phyloP scores from a whole-genome alignment of 2,797 vertebrate genomes.

The Chrosomus eos region DNA sequence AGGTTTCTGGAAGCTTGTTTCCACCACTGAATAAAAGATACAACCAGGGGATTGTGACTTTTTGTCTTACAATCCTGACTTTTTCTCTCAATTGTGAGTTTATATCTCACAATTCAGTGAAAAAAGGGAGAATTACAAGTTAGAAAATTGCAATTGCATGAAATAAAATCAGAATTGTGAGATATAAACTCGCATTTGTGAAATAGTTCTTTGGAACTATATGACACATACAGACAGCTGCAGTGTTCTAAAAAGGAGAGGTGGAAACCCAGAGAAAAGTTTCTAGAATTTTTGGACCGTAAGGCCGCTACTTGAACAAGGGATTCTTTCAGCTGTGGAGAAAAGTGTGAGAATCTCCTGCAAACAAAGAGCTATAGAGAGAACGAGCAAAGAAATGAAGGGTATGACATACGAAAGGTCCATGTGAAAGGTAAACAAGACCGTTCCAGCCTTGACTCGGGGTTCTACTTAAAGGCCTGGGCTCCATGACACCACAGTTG shows the following conservation, averaged over 20 bases:
- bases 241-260: not conserved
- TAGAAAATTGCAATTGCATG: too few relatives aligned
- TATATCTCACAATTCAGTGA: not conserved
- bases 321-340: conserved; percentile 27
- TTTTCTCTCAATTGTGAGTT: not conserved
- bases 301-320: not conserved
- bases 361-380: conserved; percentile 22
- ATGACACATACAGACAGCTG: not conserved
- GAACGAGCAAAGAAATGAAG: not conserved
- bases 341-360: conserved; percentile 27
- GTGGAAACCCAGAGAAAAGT: not conserved
- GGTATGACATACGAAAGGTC: conserved; percentile 33
- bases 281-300: not conserved
- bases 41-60: not conserved
- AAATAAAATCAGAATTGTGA: too few relatives aligned
- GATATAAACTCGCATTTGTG: too few relatives aligned
- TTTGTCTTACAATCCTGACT: not conserved
- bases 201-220: not conserved
- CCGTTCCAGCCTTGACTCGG: not conserved
- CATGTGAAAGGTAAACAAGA: conserved; percentile 55
- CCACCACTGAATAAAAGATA: not conserved
- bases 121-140: too few relatives aligned
- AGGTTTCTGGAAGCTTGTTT: not conserved
- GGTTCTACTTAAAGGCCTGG: conserved; percentile 12
- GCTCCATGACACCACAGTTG: not conserved